Conservation (phyloP, 1,140 invertebrate genomes). For the Aphaenogaster ashmeadi region DNA sequence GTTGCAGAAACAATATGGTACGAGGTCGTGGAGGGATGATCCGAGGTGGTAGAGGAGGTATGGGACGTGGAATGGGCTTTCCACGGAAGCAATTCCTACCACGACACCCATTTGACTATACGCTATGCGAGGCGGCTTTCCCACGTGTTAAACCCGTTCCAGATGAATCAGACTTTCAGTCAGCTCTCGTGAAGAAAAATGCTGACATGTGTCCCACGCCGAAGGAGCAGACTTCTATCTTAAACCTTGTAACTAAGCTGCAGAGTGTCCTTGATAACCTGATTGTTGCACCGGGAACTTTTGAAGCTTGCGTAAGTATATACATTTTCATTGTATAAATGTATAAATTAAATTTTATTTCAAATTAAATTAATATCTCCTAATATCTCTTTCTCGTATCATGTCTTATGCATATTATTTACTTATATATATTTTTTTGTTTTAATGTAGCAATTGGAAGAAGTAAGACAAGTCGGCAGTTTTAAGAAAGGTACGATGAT, state of each 20-base stretch:
- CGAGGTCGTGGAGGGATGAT: constrained; percentile 88
- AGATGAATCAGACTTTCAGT: constrained; percentile 86
- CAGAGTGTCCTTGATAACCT: constrained; percentile 97
- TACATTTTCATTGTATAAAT: constrained; percentile 57
- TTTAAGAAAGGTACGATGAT: constrained; percentile 99
- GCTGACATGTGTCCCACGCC: constrained; percentile 90
- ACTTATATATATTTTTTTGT: background rate
- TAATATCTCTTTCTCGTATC: constrained; percentile 49
- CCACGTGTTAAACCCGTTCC: constrained; percentile 94
- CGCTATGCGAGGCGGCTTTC: constrained; percentile 95
- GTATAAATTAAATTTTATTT: background rate
- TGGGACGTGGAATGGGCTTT: constrained; percentile 91
- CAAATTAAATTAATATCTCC: background rate
- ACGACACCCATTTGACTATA: constrained; percentile 96
- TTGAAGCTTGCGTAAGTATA: constrained; percentile 96
- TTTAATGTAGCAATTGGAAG: constrained; percentile 95
- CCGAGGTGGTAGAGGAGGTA: constrained; percentile 89
- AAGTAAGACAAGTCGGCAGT: constrained; percentile 98
- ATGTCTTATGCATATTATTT: background rate
- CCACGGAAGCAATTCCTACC: constrained; percentile 92
- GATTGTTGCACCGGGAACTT: constrained; percentile 96
- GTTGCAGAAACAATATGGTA: constrained; percentile 85
- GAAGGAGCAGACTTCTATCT: constrained; percentile 95
- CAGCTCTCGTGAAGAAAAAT: constrained; percentile 72
- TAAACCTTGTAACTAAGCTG: constrained; percentile 97